phyloP scores from a whole-genome alignment of 2,888 invertebrate genomes.

The Diaphora mendica region DNA sequence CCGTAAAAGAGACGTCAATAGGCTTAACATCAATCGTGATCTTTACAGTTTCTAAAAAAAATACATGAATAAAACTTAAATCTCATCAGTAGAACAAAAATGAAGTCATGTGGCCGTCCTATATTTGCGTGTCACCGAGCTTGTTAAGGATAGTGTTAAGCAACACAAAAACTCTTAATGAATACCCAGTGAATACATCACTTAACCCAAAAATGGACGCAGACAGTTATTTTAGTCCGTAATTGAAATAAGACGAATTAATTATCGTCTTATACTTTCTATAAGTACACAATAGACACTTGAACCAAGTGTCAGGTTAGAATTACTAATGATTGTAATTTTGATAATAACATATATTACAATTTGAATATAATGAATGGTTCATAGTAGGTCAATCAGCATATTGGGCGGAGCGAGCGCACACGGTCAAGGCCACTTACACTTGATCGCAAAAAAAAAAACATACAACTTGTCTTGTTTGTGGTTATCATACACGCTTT shows the following conservation, averaged over 20 bases:
- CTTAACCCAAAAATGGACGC: slow-evolving; percentile 7
- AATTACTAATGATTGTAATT: slow-evolving; percentile 36
- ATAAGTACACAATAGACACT: not conserved
- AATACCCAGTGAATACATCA: slow-evolving; percentile 5
- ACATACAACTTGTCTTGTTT: slow-evolving; percentile 75
- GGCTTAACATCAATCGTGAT: slow-evolving; percentile 24
- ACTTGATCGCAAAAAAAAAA: slow-evolving; percentile 82
- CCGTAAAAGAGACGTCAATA: slow-evolving; percentile 29
- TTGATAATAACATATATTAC: slow-evolving; percentile 34
- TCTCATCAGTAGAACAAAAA: slow-evolving; percentile 30
- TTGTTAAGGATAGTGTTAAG: slow-evolving; percentile 18
- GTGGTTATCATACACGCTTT: slow-evolving; percentile 63
- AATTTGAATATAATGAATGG: slow-evolving; percentile 48
- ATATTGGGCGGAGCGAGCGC: slow-evolving; percentile 68
- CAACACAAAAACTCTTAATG: slow-evolving; percentile 17
- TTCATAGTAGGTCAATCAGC: slow-evolving; percentile 58
- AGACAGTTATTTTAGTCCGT: slow-evolving; percentile 8
- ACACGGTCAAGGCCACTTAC: slow-evolving; percentile 82
- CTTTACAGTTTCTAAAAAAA: slow-evolving; percentile 16
- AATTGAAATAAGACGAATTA: slow-evolving; percentile 6
- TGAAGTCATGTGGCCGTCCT: slow-evolving; percentile 21
- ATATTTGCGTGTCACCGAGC: slow-evolving; percentile 13
- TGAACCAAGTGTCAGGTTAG: slow-evolving; percentile 20
- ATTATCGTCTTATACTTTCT: slow-evolving; percentile 5
- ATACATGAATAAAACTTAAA: slow-evolving; percentile 24